Conservation (phyloP, 2,113 vertebrate genomes). For the Psettodes erumei region DNA sequence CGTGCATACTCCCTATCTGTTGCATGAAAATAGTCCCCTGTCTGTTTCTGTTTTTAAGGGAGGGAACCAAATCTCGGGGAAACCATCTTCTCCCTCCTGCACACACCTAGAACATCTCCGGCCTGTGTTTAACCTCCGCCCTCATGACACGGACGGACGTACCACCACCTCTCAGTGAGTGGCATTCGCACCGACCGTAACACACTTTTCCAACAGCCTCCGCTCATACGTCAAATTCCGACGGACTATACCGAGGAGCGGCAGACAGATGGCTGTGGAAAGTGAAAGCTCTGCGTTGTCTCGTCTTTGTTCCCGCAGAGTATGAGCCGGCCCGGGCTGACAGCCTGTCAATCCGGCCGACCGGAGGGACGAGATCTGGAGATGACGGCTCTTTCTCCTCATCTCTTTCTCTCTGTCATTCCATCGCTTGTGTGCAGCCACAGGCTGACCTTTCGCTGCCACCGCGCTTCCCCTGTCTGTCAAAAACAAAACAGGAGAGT, state of each 20-base stretch:
- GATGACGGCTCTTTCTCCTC: slow-evolving; percentile 84
- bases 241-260: slow-evolving; percentile 11
- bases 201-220: slow-evolving; percentile 1
- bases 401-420: slow-evolving; percentile 73
- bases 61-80: neutral
- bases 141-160: neutral
- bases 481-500: slow-evolving; percentile 65
- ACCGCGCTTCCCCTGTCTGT: slow-evolving; percentile 81
- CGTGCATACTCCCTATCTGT: neutral
- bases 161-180: neutral
- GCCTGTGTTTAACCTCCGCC: neutral
- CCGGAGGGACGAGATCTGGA: slow-evolving; percentile 45
- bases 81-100: neutral
- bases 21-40: neutral
- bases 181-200: slow-evolving; percentile 5
- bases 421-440: slow-evolving; percentile 73
- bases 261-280: slow-evolving; percentile 51
- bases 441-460: slow-evolving; percentile 84
- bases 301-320: slow-evolving; percentile 64
- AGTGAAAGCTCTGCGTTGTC: slow-evolving; percentile 79
- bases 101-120: neutral
- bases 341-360: slow-evolving; percentile 77
- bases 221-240: slow-evolving; percentile 27
- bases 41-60: neutral
- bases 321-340: slow-evolving; percentile 62